Base-by-base conservation (phyloP, 1,140 invertebrate genomes). In the Apis florea region DNA sequence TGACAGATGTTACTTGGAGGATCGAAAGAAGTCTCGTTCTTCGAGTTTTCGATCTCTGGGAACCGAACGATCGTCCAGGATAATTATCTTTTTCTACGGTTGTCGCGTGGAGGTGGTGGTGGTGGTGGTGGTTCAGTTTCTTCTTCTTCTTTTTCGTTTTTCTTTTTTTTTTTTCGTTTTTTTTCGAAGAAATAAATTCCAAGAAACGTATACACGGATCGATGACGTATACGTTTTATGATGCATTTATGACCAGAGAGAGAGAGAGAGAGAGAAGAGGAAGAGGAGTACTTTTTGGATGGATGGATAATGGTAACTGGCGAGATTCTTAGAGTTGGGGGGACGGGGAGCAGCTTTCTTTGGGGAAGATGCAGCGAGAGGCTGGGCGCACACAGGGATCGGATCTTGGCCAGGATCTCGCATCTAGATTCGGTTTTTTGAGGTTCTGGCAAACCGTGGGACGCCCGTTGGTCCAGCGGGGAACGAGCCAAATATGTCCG, bases 401-500 rank as follows among this genome's bases (percentile, higher is more conserved):
- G 31, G 73, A 58, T 5, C 56, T 40, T 15, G 67, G 68, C 75
- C 76, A 67, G 58, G 21, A 51, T 40, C 3, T 73, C 56, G 67
- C 83, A 83, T 85, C 72, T 83, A 86, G 74, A 85, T 77, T 83
- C 81, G 73, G 66, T 89, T 83, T 88, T 88, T 84, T 82, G 73
- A 85, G 80, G 61, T 70, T 73, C 74, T 74, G 83, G 75, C 80
- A 85, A 88, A 83, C 82, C 88, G 89, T 89, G 84, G 83, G 85
- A 89, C 63, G 79, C 64, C 83, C 66, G 31, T 40, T 74, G 79
- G 70, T 64, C 63, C 84, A 66, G 24, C 67, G 73, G 51, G 73
- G 75, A 64, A 75, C 74, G 68, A 83, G 80, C 86, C 80, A 88
- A 88, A 86, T 89, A 87, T 88, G 85, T 89, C 79, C 70, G 79